Percentiles rank a stretch among this genome's conserved stretches.
Conservation (phyloP, 53 echinoderm and acorn worm species). For the Paelopatides confundens region DNA sequence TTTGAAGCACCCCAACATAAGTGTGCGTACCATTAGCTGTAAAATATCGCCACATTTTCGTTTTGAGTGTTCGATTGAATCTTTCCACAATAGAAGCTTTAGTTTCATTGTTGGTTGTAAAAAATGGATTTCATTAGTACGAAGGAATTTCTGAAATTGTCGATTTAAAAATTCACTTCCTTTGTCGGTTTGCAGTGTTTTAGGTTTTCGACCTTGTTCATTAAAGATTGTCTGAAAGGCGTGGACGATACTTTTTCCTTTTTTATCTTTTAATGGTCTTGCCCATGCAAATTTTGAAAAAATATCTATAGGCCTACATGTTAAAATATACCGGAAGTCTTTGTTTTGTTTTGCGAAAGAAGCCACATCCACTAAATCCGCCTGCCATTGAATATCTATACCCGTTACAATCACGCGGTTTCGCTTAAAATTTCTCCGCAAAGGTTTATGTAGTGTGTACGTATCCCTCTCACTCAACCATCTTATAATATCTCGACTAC, state of each 20-base stretch:
- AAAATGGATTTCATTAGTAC: conserved; percentile 59
- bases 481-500: not conserved
- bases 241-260: conserved; percentile 33
- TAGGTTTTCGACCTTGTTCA: conserved; percentile 49
- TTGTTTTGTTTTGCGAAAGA: conserved; percentile 33
- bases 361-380: conserved; percentile 57
- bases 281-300: conserved; percentile 72
- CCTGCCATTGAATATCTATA: conserved; percentile 50
- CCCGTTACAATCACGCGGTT: conserved; percentile 48
- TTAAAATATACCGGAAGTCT: conserved; percentile 50
- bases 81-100: conserved; percentile 61
- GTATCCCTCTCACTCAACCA: conserved; percentile 32
- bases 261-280: conserved; percentile 66
- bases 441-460: conserved; percentile 56
- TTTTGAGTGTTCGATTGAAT: conserved; percentile 63
- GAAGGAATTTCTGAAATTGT: conserved; percentile 43
- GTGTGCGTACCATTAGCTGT: conserved; percentile 54
- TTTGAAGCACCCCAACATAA: conserved; percentile 6
- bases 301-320: conserved; percentile 70
- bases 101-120: conserved; percentile 46
- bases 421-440: conserved; percentile 35
- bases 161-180: conserved; percentile 71
- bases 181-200: conserved; percentile 66
- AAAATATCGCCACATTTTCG: conserved; percentile 56
- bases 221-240: conserved; percentile 50